A percentile compares a stretch with the other conserved stretches of the same genome.
Evolutionary conservation across 1,140 invertebrate genomes (phyloP).

Genomic region (Telenomus remus): DNA sequence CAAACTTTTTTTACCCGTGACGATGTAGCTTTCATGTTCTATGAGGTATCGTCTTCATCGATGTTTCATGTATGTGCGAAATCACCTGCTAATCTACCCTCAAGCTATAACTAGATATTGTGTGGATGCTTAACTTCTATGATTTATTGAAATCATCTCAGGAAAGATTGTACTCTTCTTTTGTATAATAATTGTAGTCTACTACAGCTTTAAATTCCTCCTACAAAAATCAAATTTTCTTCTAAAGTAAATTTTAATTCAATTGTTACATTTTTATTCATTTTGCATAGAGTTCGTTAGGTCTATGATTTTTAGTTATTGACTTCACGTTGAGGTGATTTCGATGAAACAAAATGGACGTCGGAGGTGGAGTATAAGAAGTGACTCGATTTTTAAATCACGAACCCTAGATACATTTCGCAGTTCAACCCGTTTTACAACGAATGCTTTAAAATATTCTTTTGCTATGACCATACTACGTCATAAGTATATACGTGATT

Average conservation of each 20-base stretch:
- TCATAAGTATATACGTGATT: neutral
- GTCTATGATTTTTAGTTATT: neutral
- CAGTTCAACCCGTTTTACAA: neutral
- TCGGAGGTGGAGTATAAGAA: conserved; percentile 15
- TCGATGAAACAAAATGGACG: conserved; percentile 46
- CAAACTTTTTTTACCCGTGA: neutral
- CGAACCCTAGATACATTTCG: neutral
- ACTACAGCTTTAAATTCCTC: too few species aligned
- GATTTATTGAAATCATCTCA: too few species aligned
- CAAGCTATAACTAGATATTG: too few species aligned
- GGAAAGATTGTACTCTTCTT: too few species aligned
- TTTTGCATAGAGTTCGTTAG: neutral
- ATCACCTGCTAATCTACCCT: too few species aligned
- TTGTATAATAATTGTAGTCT: too few species aligned
- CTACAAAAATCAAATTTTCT: too few species aligned
- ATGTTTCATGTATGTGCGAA: neutral
- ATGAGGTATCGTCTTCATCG: conserved; percentile 15
- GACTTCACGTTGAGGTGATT: conserved; percentile 23
- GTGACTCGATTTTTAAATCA: conserved; percentile 12
- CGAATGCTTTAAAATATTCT: neutral
- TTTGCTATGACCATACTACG: too few species aligned
- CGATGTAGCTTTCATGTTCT: conserved; percentile 19
- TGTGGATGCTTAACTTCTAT: too few species aligned
- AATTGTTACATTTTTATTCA: neutral
- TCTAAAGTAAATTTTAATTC: too few species aligned